Conservation (phyloP, 2,888 invertebrate species). For the Malthinus flaveolus region DNA sequence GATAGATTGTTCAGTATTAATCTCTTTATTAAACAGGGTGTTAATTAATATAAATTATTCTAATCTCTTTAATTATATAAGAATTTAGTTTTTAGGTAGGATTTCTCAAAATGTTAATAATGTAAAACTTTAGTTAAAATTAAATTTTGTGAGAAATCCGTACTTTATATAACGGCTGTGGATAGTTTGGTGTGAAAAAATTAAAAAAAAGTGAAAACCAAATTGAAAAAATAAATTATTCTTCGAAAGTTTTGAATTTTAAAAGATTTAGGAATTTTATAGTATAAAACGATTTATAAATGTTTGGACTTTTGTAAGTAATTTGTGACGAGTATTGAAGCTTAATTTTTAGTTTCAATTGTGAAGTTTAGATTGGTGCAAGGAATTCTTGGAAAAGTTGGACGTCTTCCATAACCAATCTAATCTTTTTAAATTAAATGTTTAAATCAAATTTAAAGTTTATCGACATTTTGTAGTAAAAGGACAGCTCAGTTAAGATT, state of each 20-base stretch:
- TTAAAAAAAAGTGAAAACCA: constrained; percentile 14
- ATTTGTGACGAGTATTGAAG: background rate
- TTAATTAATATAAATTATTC: constrained; percentile 30
- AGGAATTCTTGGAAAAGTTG: background rate
- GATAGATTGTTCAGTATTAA: constrained; percentile 34
- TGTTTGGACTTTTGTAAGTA: background rate
- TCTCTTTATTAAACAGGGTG: constrained; percentile 36
- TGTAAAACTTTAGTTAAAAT: background rate
- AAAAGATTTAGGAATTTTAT: constrained; percentile 1
- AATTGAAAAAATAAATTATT: constrained; percentile 22
- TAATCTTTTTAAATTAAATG: background rate
- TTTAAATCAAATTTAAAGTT: background rate
- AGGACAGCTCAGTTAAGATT: constrained; percentile 18
- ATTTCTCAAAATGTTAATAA: constrained; percentile 12
- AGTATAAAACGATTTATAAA: constrained; percentile 7
- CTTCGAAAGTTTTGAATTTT: constrained; percentile 17
- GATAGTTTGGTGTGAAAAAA: constrained; percentile 32
- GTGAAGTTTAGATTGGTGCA: too few relatives aligned
- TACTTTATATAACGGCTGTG: constrained; percentile 36
- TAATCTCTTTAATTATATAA: constrained; percentile 32
- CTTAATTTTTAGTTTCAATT: background rate
- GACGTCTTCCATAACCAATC: too few relatives aligned
- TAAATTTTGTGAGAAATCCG: background rate
- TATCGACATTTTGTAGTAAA: background rate
- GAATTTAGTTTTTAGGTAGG: constrained; percentile 27